A percentile compares a stretch with the other conserved stretches of the same genome.
Evolutionary conservation across 2,888 invertebrate species (phyloP).

Genomic region (Oxytorus armatus): DNA sequence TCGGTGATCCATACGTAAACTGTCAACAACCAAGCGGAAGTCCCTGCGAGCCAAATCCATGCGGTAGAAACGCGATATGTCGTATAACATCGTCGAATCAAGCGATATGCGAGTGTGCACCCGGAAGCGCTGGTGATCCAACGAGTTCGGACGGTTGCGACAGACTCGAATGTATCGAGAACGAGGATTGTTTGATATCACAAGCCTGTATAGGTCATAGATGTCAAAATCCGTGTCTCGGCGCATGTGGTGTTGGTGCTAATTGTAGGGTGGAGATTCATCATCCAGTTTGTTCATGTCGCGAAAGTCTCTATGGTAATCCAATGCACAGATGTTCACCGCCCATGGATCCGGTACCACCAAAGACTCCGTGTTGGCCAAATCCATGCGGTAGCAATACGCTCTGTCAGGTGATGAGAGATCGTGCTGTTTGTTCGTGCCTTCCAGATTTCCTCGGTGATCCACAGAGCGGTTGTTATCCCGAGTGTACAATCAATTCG

Average conservation of each 20-base stretch:
- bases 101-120: conserved; percentile 90
- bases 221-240: conserved; percentile 93
- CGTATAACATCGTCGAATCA: conserved; percentile 89
- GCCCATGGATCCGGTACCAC: conserved; percentile 85
- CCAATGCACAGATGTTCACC: conserved; percentile 91
- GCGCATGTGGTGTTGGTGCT: conserved; percentile 91
- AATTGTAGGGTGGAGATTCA: conserved; percentile 91
- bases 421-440: conserved; percentile 92
- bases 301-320: conserved; percentile 90
- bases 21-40: conserved; percentile 89
- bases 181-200: conserved; percentile 90
- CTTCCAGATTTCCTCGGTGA: conserved; percentile 91
- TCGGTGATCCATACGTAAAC: conserved; percentile 92
- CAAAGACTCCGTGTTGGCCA: conserved; percentile 89
- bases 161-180: conserved; percentile 92
- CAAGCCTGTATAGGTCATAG: conserved; percentile 92
- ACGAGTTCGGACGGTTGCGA: conserved; percentile 90
- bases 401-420: conserved; percentile 89
- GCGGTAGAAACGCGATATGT: conserved; percentile 92
- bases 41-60: conserved; percentile 92
- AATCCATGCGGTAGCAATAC: conserved; percentile 93
- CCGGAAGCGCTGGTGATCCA: conserved; percentile 92
- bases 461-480: conserved; percentile 90
- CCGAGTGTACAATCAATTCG: conserved; percentile 93
- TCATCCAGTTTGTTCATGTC: conserved; percentile 92